Conservation (phyloP, 2,113 vertebrate genomes). For the Hystrix cristata region DNA sequence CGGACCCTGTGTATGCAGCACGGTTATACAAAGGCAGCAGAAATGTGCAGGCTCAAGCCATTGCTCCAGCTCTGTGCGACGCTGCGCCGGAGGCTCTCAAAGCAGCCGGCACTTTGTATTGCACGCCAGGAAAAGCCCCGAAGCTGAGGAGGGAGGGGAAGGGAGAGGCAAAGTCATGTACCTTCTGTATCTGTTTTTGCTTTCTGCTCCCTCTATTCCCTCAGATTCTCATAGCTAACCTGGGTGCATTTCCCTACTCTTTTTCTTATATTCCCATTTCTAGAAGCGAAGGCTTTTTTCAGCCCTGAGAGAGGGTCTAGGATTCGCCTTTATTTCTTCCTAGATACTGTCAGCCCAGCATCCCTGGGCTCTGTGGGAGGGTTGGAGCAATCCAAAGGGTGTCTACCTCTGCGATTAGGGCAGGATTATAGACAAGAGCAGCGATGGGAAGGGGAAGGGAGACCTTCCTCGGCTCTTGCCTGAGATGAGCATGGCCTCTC, state of each 20-base stretch:
- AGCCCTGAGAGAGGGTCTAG: neutral
- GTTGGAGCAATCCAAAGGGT: accelerated
- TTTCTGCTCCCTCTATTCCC: neutral
- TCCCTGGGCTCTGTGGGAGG: neutral
- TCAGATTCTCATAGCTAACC: neutral
- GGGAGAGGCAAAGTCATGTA: accelerated
- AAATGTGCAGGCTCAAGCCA: neutral
- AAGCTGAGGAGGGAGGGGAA: neutral
- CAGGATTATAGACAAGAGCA: neutral
- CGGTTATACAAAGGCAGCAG: neutral
- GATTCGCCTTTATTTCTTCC: neutral
- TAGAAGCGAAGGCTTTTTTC: neutral
- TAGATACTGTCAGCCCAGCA: neutral
- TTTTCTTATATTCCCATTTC: neutral
- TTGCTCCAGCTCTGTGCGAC: neutral
- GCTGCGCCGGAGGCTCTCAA: neutral
- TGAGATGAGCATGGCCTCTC: neutral
- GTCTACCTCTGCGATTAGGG: neutral
- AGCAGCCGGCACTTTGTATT: neutral
- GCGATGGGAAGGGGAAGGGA: too few relatives aligned
- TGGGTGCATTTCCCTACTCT: neutral
- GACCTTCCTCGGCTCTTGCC: neutral
- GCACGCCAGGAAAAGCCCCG: neutral
- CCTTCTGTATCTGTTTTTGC: neutral
- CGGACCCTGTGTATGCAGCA: neutral